Evolutionary conservation across 2,113 vertebrate genomes (phyloP).

Genomic region (Nettapus auritus): DNA sequence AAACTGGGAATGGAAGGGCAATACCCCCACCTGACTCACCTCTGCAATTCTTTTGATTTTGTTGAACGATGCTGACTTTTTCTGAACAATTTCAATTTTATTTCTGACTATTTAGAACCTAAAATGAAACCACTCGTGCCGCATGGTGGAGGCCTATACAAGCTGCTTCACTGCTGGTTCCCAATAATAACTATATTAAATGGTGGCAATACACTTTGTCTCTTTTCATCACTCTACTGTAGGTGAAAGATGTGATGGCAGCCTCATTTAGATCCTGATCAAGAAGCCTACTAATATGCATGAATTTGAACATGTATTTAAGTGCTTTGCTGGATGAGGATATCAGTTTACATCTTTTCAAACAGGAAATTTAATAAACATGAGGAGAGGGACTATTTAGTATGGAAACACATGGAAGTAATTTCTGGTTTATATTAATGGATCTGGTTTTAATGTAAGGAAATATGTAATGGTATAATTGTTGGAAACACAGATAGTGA

Average conservation of each 20-base stretch:
- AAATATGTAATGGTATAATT: conserved; percentile 1
- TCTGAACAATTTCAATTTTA: background rate
- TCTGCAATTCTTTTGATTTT: background rate
- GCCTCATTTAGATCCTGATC: background rate
- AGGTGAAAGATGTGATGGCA: background rate
- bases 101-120: background rate
- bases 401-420: conserved; percentile 6
- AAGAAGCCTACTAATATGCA: background rate
- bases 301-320: background rate
- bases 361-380: conserved; percentile 12
- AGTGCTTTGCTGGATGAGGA: background rate
- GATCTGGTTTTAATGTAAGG: background rate
- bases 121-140: background rate
- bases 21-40: background rate
- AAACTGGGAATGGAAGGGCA: background rate
- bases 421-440: conserved; percentile 34
- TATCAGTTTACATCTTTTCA: background rate
- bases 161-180: background rate
- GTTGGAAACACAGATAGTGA: background rate
- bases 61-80: background rate
- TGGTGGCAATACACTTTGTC: background rate
- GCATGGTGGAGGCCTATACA: background rate
- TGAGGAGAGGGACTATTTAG: background rate
- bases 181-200: background rate
- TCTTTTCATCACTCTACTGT: background rate